Evolutionary conservation across 2,113 vertebrate species (phyloP).

Genomic region (Equus quagga): DNA sequence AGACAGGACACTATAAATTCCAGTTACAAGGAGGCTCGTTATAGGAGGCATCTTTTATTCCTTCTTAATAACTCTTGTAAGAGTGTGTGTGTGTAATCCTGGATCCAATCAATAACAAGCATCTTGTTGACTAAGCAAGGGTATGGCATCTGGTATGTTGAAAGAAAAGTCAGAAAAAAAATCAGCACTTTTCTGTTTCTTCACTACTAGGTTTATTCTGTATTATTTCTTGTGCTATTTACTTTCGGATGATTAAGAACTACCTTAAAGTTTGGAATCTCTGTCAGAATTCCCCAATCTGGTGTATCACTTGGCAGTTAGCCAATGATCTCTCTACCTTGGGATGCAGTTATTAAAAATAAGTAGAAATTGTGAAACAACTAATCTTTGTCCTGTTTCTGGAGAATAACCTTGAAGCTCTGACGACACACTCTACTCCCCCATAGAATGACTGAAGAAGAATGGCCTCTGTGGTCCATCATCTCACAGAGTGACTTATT

Average conservation of each 20-base stretch:
- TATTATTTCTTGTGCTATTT: conserved; percentile 1
- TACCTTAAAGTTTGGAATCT: not conserved
- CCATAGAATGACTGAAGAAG: not conserved
- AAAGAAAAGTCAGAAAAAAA: not conserved
- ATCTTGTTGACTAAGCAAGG: not conserved
- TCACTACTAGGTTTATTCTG: not conserved
- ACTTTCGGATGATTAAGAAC: not conserved
- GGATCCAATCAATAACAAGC: not conserved
- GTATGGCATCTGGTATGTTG: not conserved
- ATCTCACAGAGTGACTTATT: not conserved
- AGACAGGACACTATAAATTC: not conserved
- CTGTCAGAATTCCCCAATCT: not conserved
- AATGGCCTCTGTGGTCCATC: not conserved
- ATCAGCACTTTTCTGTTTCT: not conserved
- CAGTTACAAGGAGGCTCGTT: not conserved
- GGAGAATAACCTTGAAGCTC: not conserved
- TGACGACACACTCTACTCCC: not conserved
- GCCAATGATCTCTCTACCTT: not conserved
- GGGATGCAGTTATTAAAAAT: not conserved
- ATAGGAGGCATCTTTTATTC: not conserved
- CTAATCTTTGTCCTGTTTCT: not conserved
- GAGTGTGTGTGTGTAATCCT: not conserved
- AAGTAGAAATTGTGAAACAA: not conserved
- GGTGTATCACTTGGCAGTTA: not conserved
- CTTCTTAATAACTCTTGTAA: not conserved